Evolutionary conservation across 2,797 vertebrate species (phyloP), one percentile per base, ranked within the genome.

Genomic region (Heliangelus exortis): DNA sequence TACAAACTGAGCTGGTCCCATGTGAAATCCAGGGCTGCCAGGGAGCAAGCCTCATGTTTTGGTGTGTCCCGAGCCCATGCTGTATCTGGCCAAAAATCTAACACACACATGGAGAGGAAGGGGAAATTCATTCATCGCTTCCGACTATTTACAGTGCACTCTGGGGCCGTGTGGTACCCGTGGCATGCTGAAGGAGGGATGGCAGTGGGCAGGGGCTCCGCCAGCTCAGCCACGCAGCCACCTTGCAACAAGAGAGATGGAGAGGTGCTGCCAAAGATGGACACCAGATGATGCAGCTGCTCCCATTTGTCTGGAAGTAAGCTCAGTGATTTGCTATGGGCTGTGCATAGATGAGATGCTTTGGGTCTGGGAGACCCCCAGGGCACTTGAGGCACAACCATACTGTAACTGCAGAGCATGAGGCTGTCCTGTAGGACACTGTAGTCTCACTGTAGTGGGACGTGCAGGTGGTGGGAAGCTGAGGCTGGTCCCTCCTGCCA

Each of bases 101-200:
- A 96, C 96, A 94, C 68, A 96, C 96, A 96, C 96, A 96, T 87
- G 85, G 95, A 87, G 55, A 97, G 96, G 97, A 97, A 97, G 48
- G 58, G 97, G 96, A 97, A 97, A 97, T 92, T 87, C 71, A 97
- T 97, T 97, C 96, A 96, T 94, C 90, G 15, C 16, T 97, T 97
- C 96, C 96, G 92, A 92, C 95, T 96, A 96, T 97, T 97, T 95
- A 96, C 77, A 78, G 67, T 5, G 33, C 4, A 4, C 89, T 96
- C 91, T 4, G 21, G 55, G 79, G 91, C 94, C 2, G 1, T 0
- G 0, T 10, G 0, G 81, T 92, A 87, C 95, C 91, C 57, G 8
- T 4, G n/a, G 80, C 26, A 5, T 25, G 47, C 48, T 0, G 41
- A 90, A 61, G 48, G 84, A 92, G 76, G 62, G 82, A 92, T 65